Base-by-base conservation (phyloP, 2,797 vertebrate genomes). In the Ptychobarbus kaznakovi region DNA sequence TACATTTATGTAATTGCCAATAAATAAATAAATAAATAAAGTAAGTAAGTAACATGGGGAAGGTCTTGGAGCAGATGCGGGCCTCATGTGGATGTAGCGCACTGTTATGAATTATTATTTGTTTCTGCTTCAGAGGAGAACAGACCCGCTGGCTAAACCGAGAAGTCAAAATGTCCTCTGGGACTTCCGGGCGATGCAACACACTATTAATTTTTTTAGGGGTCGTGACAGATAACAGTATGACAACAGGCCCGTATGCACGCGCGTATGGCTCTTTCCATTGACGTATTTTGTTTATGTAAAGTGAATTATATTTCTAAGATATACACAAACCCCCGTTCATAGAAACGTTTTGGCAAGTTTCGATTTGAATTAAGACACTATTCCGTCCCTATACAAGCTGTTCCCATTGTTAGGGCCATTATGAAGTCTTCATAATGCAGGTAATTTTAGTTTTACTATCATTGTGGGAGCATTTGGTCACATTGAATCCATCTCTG, bases 1-100 rank as follows among this genome's bases (percentile, higher is more conserved):
- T 49, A 49, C 46, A 49, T 49, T 44, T 44, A 58, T 58, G 9
- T 58, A 58, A 58, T 49, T 4, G 13, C 1, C 13, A 16, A 58
- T n/a, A 58, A 58, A n/a, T 58, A 56, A 22, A n/a, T 58, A 56
- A 22, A 22, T 56, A 58, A 58, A 58, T 10, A 10, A 53, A 53
- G 1, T 5, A 25, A n/a, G 2, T 22, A 22, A n/a, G 56, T 61
- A 25, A 61, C 11, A 61, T 42, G 13, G 13, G 11, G 65, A 46
- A 28, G 18, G 61, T 42, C 18, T 77, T 0, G 8, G 42, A 53
- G 90, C 92, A 94, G 92, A 91, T 92, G 91, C 86, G 70, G 87
- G 90, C 80, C 93, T 92, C 91, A 94, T 92, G 86, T 94, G 93
- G 93, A 93, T 86, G 87, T 89, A 92, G 86, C 82, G 87, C 46